Base-by-base conservation (phyloP, 30 jellyfish, hydroid and myxozoan genomes). In the Haliclystus octoradiatus region DNA sequence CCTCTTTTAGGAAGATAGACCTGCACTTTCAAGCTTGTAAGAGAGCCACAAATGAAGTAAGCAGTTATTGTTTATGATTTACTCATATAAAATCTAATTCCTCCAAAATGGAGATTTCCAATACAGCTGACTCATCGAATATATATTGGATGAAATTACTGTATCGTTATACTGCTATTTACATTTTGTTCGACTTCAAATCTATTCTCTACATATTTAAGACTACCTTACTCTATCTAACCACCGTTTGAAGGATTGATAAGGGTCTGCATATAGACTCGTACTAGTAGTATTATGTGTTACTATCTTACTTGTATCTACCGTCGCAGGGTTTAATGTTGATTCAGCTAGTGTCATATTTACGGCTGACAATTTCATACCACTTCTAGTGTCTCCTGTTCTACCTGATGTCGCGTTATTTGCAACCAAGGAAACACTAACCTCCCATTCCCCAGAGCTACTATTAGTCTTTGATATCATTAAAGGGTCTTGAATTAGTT, bases 361-460 rank as follows among this genome's bases (percentile, higher is more conserved):
- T 9, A 19, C 9, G 57, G 57, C 14, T 5, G 57, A 9, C 57
- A 19, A 9, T 40, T 40, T 9, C 19, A 40, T 5, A 40, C 14
- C 57, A 40, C 57, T 40, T 40, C 57, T 40, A 40, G 14, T 40
- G 14, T 40, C 57, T 40, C 57, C 57, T 40, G 19, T 19, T 40
- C 19, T 40, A 19, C 57, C 19, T 40, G 57, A 9, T 19, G 9
- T 19, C 19, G 57, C 14, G 19, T 40, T 40, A 19, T 9, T 40
- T 40, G 9, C 57, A 5, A 40, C 57, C n/a, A n/a, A n/a, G 57
- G 57, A 9, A 9, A 40, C 57, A 19, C 57, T 40, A 40, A 40
- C 57, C 19, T 40, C 57, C 57, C 57, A 40, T 40, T 40, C 57
- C 9, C 57, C 57, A 19, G 57, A 40, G 57, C 57, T 40, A 40